Percentiles rank a stretch among this genome's conserved stretches.
phyloP scores from a whole-genome alignment of 92 coral and sea anemone species.

The Umimayanthus kanabou region DNA sequence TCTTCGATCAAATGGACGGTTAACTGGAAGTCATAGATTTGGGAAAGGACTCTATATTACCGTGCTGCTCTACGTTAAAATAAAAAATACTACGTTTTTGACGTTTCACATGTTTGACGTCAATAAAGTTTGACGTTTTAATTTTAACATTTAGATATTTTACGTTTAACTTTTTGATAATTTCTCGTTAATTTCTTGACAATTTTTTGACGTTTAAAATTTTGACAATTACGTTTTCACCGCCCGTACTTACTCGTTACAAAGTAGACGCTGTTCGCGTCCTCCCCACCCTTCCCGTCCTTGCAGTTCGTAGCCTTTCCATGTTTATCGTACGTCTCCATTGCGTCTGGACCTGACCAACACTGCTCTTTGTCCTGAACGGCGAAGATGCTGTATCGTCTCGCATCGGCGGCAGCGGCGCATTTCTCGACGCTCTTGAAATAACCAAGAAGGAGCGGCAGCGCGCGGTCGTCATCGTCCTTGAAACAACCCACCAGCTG shows the following conservation, averaged over 20 bases:
- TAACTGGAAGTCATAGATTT: too few species aligned
- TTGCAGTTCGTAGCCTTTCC: constrained; percentile 5
- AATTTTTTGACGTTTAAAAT: too few species aligned
- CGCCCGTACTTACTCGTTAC: neutral
- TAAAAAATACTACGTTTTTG: too few species aligned
- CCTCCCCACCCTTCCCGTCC: neutral
- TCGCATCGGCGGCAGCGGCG: constrained; percentile 19
- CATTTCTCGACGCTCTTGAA: constrained; percentile 3
- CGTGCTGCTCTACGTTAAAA: too few species aligned
- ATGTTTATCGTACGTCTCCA: constrained; percentile 35
- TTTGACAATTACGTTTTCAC: too few species aligned
- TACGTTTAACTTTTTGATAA: too few species aligned
- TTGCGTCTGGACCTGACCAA: constrained; percentile 28
- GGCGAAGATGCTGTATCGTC: neutral
- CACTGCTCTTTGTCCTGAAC: constrained; percentile 1
- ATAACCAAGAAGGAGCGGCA: constrained; percentile 27
- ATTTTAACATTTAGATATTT: too few species aligned
- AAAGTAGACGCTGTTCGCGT: neutral
- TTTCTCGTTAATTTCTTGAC: too few species aligned
- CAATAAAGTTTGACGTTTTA: too few species aligned
- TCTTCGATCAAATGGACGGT: too few species aligned
- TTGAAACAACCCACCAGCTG: constrained; percentile 26
- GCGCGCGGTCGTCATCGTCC: constrained; percentile 15
- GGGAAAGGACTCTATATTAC: too few species aligned
- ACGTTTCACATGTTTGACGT: too few species aligned